Conservation (phyloP, 2,113 vertebrate species). For the Hippocampus comes region DNA sequence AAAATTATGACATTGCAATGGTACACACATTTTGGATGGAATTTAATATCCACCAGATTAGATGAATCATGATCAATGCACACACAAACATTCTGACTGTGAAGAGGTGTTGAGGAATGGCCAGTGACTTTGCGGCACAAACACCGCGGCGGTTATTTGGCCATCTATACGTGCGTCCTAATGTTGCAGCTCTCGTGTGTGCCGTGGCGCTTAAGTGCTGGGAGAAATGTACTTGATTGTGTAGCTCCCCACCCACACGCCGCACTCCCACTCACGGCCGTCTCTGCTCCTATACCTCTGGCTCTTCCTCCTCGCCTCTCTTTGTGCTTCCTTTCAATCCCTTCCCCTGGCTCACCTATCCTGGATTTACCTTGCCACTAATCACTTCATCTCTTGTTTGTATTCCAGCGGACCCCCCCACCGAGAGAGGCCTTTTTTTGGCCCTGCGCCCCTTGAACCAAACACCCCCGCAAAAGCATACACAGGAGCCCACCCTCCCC, state of each 20-base stretch:
- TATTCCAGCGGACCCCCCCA: conserved; percentile 45
- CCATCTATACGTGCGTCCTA: conserved; percentile 28
- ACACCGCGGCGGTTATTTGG: not conserved
- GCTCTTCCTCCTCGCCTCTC: conserved; percentile 70
- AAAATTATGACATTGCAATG: no score
- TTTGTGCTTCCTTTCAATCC: conserved; percentile 69
- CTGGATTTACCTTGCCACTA: not conserved
- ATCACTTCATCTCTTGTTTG: conserved; percentile 35
- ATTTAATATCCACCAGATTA: no score
- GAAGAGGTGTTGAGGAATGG: conserved; percentile 45
- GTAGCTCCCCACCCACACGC: conserved; percentile 69
- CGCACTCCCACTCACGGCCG: conserved; percentile 74
- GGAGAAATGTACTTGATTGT: conserved; percentile 78
- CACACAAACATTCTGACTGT: conserved; percentile 12
- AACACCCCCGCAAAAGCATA: not conserved
- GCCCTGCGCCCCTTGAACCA: not conserved
- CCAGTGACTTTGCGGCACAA: conserved; percentile 30
- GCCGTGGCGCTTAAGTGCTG: conserved; percentile 72
- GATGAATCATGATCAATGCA: no score
- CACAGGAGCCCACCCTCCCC: not conserved
- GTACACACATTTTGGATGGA: no score
- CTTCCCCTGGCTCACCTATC: conserved; percentile 51
- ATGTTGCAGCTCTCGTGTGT: conserved; percentile 38
- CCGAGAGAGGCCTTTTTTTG: not conserved
- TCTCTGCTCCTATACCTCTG: conserved; percentile 76